Percentiles rank a stretch among this genome's conserved stretches.
phyloP scores from a whole-genome alignment of 35 echinoderm and acorn worm genomes.

The Lytechinus pictus region DNA sequence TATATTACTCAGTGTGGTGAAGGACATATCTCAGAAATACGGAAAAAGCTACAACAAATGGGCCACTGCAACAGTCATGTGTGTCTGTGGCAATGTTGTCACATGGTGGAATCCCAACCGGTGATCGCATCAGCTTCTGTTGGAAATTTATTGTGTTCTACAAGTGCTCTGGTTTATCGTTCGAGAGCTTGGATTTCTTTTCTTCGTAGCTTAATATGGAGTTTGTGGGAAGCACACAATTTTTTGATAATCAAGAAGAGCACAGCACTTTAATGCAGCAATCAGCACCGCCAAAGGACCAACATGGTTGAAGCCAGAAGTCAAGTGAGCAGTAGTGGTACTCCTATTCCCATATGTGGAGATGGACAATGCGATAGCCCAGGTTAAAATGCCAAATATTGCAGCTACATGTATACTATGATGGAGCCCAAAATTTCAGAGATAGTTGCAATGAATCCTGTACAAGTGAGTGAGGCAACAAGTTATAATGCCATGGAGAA shows the following conservation, averaged over 20 bases:
- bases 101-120: constrained; percentile 21
- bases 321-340: background rate
- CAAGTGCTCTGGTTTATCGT: background rate
- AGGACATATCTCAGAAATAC: constrained; percentile 23
- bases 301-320: background rate
- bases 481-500: constrained; percentile 65
- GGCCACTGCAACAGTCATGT: background rate
- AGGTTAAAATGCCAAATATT: constrained; percentile 57
- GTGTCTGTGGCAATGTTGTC: constrained; percentile 26
- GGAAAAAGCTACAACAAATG: background rate
- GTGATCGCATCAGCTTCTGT: background rate
- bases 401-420: constrained; percentile 50
- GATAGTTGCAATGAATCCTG: constrained; percentile 21
- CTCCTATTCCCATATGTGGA: background rate
- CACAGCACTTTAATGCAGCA: background rate
- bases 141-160: background rate
- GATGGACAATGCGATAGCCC: constrained; percentile 59
- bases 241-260: background rate
- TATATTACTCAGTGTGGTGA: background rate
- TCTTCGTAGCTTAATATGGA: background rate
- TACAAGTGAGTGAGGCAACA: constrained; percentile 48
- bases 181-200: constrained; percentile 28
- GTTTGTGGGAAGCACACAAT: background rate
- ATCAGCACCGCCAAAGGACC: background rate
- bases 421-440: constrained; percentile 33